Percentiles rank a stretch among this genome's conserved stretches.
Evolutionary conservation across 1,140 invertebrate species (phyloP).

Genomic region (Proales similis): DNA sequence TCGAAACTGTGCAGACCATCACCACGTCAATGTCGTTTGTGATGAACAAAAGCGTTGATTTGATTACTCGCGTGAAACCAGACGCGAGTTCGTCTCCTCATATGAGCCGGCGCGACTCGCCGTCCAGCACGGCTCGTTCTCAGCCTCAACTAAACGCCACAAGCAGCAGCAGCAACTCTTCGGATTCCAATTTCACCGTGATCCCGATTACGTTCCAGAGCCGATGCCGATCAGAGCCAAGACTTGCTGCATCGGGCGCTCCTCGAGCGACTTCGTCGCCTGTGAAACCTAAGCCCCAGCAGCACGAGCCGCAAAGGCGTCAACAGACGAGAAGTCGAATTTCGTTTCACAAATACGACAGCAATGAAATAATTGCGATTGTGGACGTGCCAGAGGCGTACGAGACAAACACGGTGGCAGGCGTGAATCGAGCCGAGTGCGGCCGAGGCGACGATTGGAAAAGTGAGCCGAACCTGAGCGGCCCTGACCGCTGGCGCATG

Average conservation of each 20-base stretch:
- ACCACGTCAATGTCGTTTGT: constrained; percentile 37
- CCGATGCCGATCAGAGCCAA: constrained; percentile 8
- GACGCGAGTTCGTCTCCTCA: background rate
- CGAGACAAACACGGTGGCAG: constrained; percentile 24
- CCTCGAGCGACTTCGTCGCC: too few relatives aligned
- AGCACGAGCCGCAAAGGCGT: too few relatives aligned
- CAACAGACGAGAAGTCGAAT: background rate
- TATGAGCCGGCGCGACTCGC: too few relatives aligned
- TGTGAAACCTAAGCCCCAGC: too few relatives aligned
- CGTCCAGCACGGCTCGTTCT: background rate
- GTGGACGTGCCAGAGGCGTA: constrained; percentile 19
- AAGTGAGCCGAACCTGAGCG: constrained; percentile 12
- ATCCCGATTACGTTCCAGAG: constrained; percentile 16
- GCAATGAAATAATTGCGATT: constrained; percentile 33
- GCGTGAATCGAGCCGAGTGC: background rate
- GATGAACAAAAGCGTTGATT: constrained; percentile 35
- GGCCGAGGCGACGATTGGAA: background rate
- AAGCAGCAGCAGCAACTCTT: too few relatives aligned
- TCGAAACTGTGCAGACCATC: constrained; percentile 28
- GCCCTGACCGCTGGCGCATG: constrained; percentile 1
- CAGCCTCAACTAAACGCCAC: background rate
- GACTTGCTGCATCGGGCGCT: background rate
- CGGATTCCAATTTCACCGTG: constrained; percentile 2
- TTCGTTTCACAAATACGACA: constrained; percentile 21
- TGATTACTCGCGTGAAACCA: constrained; percentile 24